Evolutionary conservation across 2,888 invertebrate species (phyloP), one percentile per base, ranked within the genome.

Genomic region (Vandiemenella viatica): DNA sequence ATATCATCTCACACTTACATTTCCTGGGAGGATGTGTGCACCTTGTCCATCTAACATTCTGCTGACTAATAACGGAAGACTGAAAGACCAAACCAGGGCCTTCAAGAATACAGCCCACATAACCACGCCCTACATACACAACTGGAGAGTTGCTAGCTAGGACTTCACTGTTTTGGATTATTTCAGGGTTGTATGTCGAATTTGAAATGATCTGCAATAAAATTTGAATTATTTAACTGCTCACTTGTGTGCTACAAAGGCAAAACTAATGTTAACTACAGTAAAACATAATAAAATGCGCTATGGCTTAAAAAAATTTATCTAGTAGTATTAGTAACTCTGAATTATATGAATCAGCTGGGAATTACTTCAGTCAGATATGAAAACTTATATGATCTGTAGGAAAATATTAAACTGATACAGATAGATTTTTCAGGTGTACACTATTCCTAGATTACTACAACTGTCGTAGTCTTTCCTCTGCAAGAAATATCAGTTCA

Each of bases 21-120:
- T 76, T 76, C 58, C 79, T 80, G 5, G 74, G 74, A 16, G 82
- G 76, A 55, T 86, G 71, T 0, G 87, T 86, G 62, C 90, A 90
- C 41, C 71, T 65, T 4, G 83, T 85, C 65, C 89, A 87, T 37
- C 74, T 65, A 2, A 84, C 83, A 61, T 83, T 81, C 57, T 76
- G 74, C 45, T 73, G 72, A 58, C 77, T 72, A 55, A 80, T 73
- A 50, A 75, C 67, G 54, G 74, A 72, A 16, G 73, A 66, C 63
- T 80, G 78, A 66, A 89, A 87, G 60, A 83, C 78, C 37, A 90
- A 73, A 55, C 85, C 83, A n/a, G 89, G 89, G 0, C 89, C 89
- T 70, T 89, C 85, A 58, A 81, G 74, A 53, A 90, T 74, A 65
- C 90, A 90, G 54, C 89, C 90, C 60, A 78, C 77, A 70, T 85